Evolutionary conservation across 2,888 invertebrate species (phyloP).

Genomic region (Ephialtes manifestator): DNA sequence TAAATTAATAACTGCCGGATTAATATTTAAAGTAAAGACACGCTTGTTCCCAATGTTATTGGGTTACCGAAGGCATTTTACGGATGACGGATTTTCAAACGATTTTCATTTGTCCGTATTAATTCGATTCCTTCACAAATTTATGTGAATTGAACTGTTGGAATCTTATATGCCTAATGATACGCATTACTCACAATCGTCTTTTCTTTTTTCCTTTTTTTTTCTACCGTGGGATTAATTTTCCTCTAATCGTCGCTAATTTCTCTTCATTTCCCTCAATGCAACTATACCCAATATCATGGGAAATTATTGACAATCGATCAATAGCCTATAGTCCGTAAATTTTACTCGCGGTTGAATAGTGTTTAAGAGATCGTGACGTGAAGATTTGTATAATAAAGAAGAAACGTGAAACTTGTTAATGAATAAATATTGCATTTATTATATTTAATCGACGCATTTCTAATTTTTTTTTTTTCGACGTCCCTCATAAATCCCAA

Average conservation of each 20-base stretch:
- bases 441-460: constrained; percentile 79
- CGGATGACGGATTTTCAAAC: background rate
- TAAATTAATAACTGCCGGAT: constrained; percentile 43
- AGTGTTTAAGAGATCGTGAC: constrained; percentile 78
- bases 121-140: background rate
- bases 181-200: constrained; percentile 50
- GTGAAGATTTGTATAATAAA: constrained; percentile 78
- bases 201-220: constrained; percentile 14
- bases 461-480: constrained; percentile 11
- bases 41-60: constrained; percentile 25
- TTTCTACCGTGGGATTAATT: constrained; percentile 12
- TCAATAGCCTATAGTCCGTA: constrained; percentile 52
- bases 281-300: constrained; percentile 33
- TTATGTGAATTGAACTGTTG: constrained; percentile 13
- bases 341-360: constrained; percentile 77
- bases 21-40: constrained; percentile 36
- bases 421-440: constrained; percentile 82
- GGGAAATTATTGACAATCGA: constrained; percentile 48
- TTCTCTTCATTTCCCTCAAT: constrained; percentile 53
- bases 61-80: constrained; percentile 11
- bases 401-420: constrained; percentile 80
- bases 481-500: background rate
- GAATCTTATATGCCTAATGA: constrained; percentile 29
- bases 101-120: background rate
- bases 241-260: constrained; percentile 38